Base-by-base conservation (phyloP, 2,113 vertebrate species). In the Carassius auratus region DNA sequence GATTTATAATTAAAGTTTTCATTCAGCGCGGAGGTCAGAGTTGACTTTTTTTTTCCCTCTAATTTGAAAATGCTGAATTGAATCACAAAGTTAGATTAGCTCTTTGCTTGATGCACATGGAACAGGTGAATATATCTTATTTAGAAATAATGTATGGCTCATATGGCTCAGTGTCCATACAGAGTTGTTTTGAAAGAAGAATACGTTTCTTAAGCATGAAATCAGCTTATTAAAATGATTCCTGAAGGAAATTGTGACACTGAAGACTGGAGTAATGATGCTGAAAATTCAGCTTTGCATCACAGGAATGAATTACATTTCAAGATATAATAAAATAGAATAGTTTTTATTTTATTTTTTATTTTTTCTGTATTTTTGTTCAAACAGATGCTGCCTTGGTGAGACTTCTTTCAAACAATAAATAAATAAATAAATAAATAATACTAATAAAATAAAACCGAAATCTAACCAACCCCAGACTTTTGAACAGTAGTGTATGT, bases 1-100 rank as follows among this genome's bases (percentile, higher is more conserved):
- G 88, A 90, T 89, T 88, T 89, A 85, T 92, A 93, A 93, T 94
- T 93, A 92, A 87, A 91, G 86, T 86, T 71, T 83, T 86, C 85
- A 80, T 85, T 83, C 42, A 64, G 64, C 78, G 71, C 71, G 33
- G 73, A 84, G 88, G 42, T 90, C 86, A 91, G 84, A 81, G 88
- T 92, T 88, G 88, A 89, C 88, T 88, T 90, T 84, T 83, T n/a
- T 30, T 38, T 38, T 0, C 17, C 88, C 69, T 84, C 74, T 71
- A 62, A 80, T 61, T 78, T 66, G 61, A 38, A 73, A 73, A 76
- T 84, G 88, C 85, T 88, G 83, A 90, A 71, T 86, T 78, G 83
- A 86, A 92, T 90, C 81, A 57, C 81, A 85, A 75, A 15, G 30
- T 73, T 26, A 42, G 19, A 75, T 87, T 30, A 85, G 15, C 80